A percentile compares a stretch with the other conserved stretches of the same genome.
Conservation (phyloP, 2,888 invertebrate species). For the Nasonovia ribisnigri region DNA sequence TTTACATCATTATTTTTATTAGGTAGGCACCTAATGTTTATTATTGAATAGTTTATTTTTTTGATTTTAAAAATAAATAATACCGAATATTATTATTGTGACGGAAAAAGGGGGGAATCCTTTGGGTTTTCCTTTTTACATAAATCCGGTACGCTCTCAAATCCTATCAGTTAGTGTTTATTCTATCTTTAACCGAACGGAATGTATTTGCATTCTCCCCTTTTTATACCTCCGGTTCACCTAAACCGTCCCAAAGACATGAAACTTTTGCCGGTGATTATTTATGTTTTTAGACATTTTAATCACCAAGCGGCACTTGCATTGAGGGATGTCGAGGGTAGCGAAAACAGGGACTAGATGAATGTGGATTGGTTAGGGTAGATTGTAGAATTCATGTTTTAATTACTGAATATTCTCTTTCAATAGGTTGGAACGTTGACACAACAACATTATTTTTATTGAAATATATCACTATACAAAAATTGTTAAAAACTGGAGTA, state of each 20-base stretch:
- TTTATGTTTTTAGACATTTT: conserved; percentile 56
- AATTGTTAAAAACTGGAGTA: background rate
- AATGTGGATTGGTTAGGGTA: background rate
- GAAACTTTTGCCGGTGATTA: conserved; percentile 22
- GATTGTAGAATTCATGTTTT: conserved; percentile 22
- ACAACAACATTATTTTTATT: background rate
- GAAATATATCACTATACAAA: background rate
- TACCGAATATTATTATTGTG: background rate
- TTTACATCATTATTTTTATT: background rate
- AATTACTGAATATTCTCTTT: conserved; percentile 24
- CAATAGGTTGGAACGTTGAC: background rate
- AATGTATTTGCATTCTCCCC: background rate
- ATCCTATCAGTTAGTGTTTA: conserved; percentile 37
- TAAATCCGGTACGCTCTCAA: conserved; percentile 34
- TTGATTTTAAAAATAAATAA: background rate
- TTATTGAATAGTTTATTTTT: background rate
- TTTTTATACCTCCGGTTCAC: conserved; percentile 26
- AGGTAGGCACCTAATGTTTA: background rate
- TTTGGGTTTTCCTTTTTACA: conserved; percentile 7
- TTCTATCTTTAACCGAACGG: conserved; percentile 37
- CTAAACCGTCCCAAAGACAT: conserved; percentile 44
- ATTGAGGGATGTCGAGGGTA: background rate
- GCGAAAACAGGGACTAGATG: background rate
- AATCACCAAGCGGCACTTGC: conserved; percentile 32
- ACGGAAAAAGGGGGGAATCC: background rate